Conservation (phyloP, 2,113 vertebrate genomes). For the Hoplias malabaricus region DNA sequence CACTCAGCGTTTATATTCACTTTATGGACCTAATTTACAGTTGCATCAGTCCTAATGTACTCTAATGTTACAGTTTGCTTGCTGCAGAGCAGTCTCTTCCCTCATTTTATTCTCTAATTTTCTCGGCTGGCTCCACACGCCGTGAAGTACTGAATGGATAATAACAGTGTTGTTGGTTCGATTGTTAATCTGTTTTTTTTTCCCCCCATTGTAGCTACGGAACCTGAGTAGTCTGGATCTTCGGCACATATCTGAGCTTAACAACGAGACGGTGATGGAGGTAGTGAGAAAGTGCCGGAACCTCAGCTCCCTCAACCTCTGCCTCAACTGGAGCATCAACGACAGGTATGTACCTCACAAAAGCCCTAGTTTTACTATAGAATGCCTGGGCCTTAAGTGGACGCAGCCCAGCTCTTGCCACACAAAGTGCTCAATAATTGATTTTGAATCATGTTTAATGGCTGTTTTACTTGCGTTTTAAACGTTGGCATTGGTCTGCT, state of each 20-base stretch:
- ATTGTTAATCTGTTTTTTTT: conserved; percentile 15
- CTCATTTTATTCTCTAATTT: neutral
- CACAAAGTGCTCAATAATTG: too few species aligned
- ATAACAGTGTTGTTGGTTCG: neutral
- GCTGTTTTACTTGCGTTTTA: too few species aligned
- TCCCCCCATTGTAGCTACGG: conserved; percentile 76
- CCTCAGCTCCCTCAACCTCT: conserved; percentile 96
- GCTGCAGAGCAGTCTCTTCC: neutral
- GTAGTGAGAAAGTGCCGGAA: conserved; percentile 94
- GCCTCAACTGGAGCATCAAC: conserved; percentile 99
- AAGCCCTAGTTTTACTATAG: neutral
- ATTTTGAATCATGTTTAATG: too few species aligned
- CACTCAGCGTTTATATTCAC: neutral
- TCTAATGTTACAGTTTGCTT: conserved; percentile 16
- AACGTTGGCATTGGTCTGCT: too few species aligned
- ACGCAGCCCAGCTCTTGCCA: too few species aligned
- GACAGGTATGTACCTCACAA: conserved; percentile 80
- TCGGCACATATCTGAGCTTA: conserved; percentile 96
- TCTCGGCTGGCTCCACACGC: neutral
- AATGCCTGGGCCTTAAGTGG: neutral
- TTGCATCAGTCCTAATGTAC: conserved; percentile 9
- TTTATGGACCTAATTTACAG: conserved; percentile 32
- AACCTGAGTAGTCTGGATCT: conserved; percentile 92
- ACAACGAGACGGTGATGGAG: conserved; percentile 98
- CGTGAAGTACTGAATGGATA: neutral